Base-by-base conservation (phyloP, 2,888 invertebrate genomes). In the Drosophila multiciliata region DNA sequence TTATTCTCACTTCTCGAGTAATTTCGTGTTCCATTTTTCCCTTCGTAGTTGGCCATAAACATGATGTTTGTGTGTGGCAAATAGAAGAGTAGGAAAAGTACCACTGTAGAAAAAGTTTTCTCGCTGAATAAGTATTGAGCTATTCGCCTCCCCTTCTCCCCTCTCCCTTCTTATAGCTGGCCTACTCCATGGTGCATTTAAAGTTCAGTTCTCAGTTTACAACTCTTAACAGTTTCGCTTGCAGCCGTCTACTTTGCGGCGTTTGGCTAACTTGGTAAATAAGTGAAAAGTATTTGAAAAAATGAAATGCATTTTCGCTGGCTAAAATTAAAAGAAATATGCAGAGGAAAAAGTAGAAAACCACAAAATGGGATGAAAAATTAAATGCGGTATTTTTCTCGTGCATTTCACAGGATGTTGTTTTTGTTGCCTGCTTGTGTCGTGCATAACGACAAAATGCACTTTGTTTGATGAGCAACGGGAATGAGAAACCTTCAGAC, bases 391-490 rank as follows among this genome's bases (percentile, higher is more conserved):
- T 20, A 55, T 48, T 66, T 71, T 55, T 17, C 35, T 32, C 17
- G 33, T 59, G 36, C 20, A 29, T 49, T 35, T 12, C 20, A 4
- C 45, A 8, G 20, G 45, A 8, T 61, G 26, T 36, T 60, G 53
- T 54, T 72, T 26, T 40, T 78, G 45, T n/a, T 26, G 53, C 35
- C 49, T n/a, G 35, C 45, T 63, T 63, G 57, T 57, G 40, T 62
- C 48, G 33, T 62, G 75, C 66, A 64, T 38, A 70, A 78, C 68
- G 63, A 63, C 66, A 70, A 77, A 83, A 78, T 81, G 82, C 87
- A 84, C 75, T 82, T 78, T 78, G 71, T 73, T 68, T 67, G 78
- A 83, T 82, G 84, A 83, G 66, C 74, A 61, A 32, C 63, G 38
- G 26, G 15, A n/a, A n/a, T n/a, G n/a, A n/a, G 17, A 45, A 55